Evolutionary conservation across 53 echinoderm and acorn worm species (phyloP), one percentile per base, ranked within the genome.

Genomic region (Mesocentrotus franciscanus): DNA sequence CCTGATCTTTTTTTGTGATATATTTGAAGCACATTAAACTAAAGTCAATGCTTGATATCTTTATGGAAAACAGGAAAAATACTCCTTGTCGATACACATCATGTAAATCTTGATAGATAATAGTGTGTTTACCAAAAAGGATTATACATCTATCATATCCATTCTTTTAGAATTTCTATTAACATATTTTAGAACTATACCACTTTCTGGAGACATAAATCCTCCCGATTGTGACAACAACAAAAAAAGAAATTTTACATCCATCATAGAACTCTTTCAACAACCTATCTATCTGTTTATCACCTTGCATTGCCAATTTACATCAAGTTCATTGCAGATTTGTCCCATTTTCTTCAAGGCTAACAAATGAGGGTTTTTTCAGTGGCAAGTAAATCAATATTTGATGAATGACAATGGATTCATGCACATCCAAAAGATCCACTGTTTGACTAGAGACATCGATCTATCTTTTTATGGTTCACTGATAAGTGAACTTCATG

Each of bases 351-450:
- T 27, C n/a, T 87, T 87, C 87, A 87, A 58, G 87, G 87, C 39
- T n/a, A 87, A 58, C 87, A 87, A 87, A 57, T 87, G 29, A 0
- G 58, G 58, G 59, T 57, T 87, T 58, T 87, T 87, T 87, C 87
- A 87, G 57, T 4, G 39, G 14, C 58, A 26, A 9, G 27, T 58
- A 87, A 87, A 87, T 26, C 87, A 87, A 87, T 87, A 87, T 87
- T 87, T 87, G 87, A 87, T 58, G 87, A 57, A 26, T 58, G 59
- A 87, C 87, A 87, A 87, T 87, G 55, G 58, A 87, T 87, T 58
- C 87, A 56, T 58, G n/a, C 26, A 87, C n/a, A n/a, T 87, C 87
- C 58, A 56, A 87, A 57, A 55, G 87, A 87, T 57, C 34, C 58
- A 56, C 9, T 27, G n/a, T 87, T 87, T 87, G 58, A 10, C 57